phyloP scores from a whole-genome alignment of 2,113 vertebrate genomes.

The Collichthys lucidus region DNA sequence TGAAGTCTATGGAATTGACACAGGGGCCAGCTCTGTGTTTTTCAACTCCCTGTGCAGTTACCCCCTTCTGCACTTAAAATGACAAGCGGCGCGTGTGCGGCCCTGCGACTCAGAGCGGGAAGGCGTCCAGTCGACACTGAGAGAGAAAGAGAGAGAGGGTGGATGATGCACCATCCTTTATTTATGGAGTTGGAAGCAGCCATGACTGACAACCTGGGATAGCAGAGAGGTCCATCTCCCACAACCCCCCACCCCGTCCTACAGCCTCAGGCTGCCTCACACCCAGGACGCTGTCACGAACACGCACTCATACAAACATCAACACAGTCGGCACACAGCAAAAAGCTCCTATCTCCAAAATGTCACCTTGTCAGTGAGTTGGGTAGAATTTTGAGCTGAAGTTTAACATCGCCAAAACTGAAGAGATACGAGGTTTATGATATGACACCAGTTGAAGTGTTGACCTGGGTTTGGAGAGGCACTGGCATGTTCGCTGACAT shows the following conservation, averaged over 20 bases:
- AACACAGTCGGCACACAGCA: no score
- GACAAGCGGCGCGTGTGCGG: constrained; percentile 48
- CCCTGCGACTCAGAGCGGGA: constrained; percentile 25
- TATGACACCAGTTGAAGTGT: neutral
- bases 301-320: constrained; percentile 44
- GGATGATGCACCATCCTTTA: constrained; percentile 67
- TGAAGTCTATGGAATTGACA: constrained; percentile 39
- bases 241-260: neutral
- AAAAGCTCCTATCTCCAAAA: constrained; percentile 18
- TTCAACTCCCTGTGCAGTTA: constrained; percentile 39
- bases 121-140: constrained; percentile 23
- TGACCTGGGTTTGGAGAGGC: constrained; percentile 19
- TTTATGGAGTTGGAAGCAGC: constrained; percentile 67
- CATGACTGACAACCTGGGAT: constrained; percentile 73
- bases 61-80: constrained; percentile 57
- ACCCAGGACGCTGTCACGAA: constrained; percentile 54
- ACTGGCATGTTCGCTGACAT: constrained; percentile 12
- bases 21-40: constrained; percentile 29
- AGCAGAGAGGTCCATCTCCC: constrained; percentile 55
- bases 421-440: constrained; percentile 5
- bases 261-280: constrained; percentile 61
- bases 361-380: constrained; percentile 38
- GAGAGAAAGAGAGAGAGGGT: constrained; percentile 1
- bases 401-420: neutral
- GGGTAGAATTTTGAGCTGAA: neutral